Base-by-base conservation (phyloP, 2,797 vertebrate species). In the Mormyrus hasselquistii region DNA sequence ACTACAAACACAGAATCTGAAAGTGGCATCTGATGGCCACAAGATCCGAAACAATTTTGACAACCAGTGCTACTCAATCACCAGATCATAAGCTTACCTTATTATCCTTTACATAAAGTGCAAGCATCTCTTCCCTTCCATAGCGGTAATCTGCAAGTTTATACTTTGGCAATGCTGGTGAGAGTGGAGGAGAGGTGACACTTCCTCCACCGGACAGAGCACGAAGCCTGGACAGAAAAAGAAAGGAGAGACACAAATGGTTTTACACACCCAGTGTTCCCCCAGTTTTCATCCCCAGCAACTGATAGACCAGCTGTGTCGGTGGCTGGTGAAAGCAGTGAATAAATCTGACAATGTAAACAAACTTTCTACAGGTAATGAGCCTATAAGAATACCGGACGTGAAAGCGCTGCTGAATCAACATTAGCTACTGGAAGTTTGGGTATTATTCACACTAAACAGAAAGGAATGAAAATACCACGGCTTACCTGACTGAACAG, bases 91-190 rank as follows among this genome's bases (percentile, higher is more conserved):
- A 1, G 90, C 95, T 92, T 93, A 99, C 99, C 98, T 99, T 98
- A 95, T 97, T 98, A 93, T 99, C 98, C 97, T 99, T 99, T 96
- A 99, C 94, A 95, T 99, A 99, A 99, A 99, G 98, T 98, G 98
- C 99, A 97, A 99, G 94, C 98, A 99, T 99, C 96, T 99, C 99
- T 98, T 99, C 99, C 97, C 98, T 97, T 93, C 98, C 97, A 34
- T 99, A 99, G 92, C 98, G 98, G 95, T 98, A 99, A 94, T 99
- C 98, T 96, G 98, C 98, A 94, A 99, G 97, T 94, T 99, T 99
- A 95, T 99, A 99, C 95, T 98, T 99, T 95, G 98, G 98, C 97
- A 99, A 95, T 85, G 96, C 98, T 90, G 98, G 98, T 94, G 99
- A 99, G 92, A 99, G 97, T 86, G 98, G 98, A 93, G 98, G 98